Base-by-base conservation (phyloP, 2,797 vertebrate species). In the Ciconia nigra region DNA sequence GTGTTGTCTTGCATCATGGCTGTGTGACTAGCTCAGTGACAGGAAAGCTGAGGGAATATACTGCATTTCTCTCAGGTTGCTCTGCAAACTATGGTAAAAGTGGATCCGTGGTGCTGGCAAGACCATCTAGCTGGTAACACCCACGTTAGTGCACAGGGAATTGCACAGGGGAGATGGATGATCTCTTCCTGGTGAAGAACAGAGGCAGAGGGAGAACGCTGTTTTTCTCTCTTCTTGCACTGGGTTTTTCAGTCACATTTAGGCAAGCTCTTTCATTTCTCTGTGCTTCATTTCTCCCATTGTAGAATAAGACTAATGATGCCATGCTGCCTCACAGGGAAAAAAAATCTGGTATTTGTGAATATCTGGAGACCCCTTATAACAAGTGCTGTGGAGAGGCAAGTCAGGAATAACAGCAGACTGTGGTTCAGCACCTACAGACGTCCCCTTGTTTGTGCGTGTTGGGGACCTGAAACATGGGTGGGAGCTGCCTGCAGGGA, bases 361-460 rank as follows among this genome's bases (percentile, higher is more conserved):
- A 83, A 58, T 57, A 15, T 29, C 49, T 72, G 52, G 54, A 88
- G 85, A 55, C 2, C 5, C 3, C 17, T 37, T 74, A 4, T 3
- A 84, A 46, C 7, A 79, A 65, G 14, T 21, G 8, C 25, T 62
- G 13, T 46, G 29, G 19, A 89, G 66, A 61, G 25, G 4, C 9
- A 82, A 54, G 26, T 6, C 10, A 58, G 9, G 20, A 70, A 66
- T 55, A 44, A 42, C 3, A 31, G 28, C 47, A 77, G 51, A 54
- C 3, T 0, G 2, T 42, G 24, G 37, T 29, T 70, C 28, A 42
- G 41, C 19, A 63, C 4, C n/a, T 54, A 39, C 20, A 71, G 57
- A 63, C 1, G 3, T 41, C 20, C 37, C 21, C 55, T 69, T 2
- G 1, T 52, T 59, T 52, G 12, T 31, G 31, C 0, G 0, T 39